A percentile compares a stretch with the other conserved stretches of the same genome.
Evolutionary conservation across 2,113 vertebrate species (phyloP).

Genomic region (Micronycteris hirsuta): DNA sequence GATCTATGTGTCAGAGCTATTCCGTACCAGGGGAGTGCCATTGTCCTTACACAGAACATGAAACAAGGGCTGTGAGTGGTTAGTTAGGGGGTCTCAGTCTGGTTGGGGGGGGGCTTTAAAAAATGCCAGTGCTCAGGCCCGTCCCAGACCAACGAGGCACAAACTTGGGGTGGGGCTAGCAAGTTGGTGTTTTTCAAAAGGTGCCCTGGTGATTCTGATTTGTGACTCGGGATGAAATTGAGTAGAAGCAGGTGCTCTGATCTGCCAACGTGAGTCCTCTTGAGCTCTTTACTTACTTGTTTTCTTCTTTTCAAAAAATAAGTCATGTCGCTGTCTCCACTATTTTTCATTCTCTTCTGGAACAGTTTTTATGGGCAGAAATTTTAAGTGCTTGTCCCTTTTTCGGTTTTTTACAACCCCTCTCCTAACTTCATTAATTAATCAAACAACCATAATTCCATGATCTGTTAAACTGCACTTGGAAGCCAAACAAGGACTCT

Average conservation of each 20-base stretch:
- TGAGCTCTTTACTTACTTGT: background rate
- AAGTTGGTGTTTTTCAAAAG: background rate
- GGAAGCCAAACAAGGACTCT: background rate
- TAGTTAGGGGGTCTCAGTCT: background rate
- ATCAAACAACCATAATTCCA: background rate
- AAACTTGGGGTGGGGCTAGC: background rate
- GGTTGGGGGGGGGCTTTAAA: background rate
- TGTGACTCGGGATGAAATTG: background rate
- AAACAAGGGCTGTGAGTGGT: background rate
- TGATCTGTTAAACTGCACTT: background rate
- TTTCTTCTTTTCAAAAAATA: constrained; percentile 2
- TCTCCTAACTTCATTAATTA: background rate
- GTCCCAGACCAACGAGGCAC: background rate
- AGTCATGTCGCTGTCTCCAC: background rate
- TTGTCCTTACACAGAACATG: background rate
- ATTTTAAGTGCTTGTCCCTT: background rate
- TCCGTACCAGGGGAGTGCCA: rapidly evolving
- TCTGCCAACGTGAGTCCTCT: background rate
- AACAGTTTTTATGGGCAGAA: background rate
- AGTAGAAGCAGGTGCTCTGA: background rate
- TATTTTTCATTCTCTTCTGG: background rate
- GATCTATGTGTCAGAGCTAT: background rate
- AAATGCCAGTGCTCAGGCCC: background rate
- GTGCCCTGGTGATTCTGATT: background rate
- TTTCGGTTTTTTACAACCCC: background rate